Percentiles rank a stretch among this genome's conserved stretches.
Evolutionary conservation across 2,797 vertebrate genomes (phyloP).

Genomic region (Poeciliopsis gracilis): DNA sequence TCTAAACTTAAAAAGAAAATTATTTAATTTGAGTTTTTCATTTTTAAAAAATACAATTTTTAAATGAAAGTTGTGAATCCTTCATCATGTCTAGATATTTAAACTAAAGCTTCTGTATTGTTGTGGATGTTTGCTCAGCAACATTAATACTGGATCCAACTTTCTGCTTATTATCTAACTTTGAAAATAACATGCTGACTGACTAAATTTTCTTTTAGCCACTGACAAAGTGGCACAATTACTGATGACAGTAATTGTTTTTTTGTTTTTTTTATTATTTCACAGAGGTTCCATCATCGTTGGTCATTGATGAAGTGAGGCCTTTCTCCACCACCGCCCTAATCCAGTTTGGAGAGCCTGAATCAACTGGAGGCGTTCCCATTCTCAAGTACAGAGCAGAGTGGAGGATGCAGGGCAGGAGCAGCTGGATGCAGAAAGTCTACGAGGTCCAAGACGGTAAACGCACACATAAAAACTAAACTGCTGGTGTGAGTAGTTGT

Average conservation of each 20-base stretch:
- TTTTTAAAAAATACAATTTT: background rate
- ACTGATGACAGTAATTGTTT: constrained; percentile 5
- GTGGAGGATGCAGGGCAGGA: constrained; percentile 84
- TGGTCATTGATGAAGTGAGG: constrained; percentile 86
- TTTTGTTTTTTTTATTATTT: constrained; percentile 49
- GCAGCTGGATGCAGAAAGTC: constrained; percentile 82
- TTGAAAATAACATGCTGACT: background rate
- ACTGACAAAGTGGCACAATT: background rate
- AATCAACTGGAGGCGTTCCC: constrained; percentile 92
- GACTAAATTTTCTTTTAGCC: background rate
- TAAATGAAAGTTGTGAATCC: background rate
- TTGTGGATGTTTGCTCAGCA: background rate
- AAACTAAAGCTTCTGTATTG: background rate
- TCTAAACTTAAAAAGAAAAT: too few species aligned
- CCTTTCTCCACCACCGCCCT: constrained; percentile 94
- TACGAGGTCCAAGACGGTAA: constrained; percentile 89
- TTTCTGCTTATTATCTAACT: background rate
- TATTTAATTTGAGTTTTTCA: background rate
- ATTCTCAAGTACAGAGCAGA: constrained; percentile 90
- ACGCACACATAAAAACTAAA: constrained; percentile 14
- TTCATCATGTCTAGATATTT: background rate
- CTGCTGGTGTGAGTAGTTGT: background rate
- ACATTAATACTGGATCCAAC: background rate
- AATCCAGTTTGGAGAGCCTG: constrained; percentile 91
- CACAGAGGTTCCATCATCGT: constrained; percentile 93